phyloP scores from a whole-genome alignment of 1,140 invertebrate genomes.

The Polypedilum vanderplanki region DNA sequence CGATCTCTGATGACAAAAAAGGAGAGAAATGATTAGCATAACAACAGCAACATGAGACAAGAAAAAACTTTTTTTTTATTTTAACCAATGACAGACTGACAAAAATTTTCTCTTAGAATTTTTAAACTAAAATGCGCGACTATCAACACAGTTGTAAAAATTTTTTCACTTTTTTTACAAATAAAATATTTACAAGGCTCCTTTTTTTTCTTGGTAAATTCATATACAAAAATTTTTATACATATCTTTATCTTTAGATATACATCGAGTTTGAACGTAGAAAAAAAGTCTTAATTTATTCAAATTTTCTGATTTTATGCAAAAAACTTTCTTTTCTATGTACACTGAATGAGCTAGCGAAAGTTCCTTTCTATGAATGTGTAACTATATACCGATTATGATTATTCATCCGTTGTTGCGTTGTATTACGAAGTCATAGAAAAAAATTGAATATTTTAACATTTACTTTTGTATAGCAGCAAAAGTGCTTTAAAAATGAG shows the following conservation, averaged over 20 bases:
- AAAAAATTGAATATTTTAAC: neutral
- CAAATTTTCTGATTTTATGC: constrained; percentile 19
- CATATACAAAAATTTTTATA: neutral
- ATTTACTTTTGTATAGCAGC: no score
- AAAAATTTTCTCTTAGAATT: neutral
- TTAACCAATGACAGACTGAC: neutral
- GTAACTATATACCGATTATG: constrained; percentile 18
- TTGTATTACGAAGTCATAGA: neutral
- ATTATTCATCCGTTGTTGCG: constrained; percentile 11
- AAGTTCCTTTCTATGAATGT: constrained; percentile 4
- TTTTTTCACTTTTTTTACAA: neutral
- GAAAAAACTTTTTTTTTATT: neutral
- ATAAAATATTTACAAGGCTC: constrained; percentile 19
- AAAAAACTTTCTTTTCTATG: neutral
- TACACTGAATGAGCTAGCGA: neutral
- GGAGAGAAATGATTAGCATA: neutral
- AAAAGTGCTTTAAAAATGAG: no score
- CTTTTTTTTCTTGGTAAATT: neutral
- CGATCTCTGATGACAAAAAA: constrained; percentile 17
- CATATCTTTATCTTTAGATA: no score
- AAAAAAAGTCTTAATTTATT: neutral
- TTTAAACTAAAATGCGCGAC: no score
- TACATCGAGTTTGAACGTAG: neutral
- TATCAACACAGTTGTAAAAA: neutral
- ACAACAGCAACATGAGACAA: neutral